Evolutionary conservation across 23 tunicate genomes (phyloP), one percentile per base, ranked within the genome.

Genomic region (Halocynthia roretzi): DNA sequence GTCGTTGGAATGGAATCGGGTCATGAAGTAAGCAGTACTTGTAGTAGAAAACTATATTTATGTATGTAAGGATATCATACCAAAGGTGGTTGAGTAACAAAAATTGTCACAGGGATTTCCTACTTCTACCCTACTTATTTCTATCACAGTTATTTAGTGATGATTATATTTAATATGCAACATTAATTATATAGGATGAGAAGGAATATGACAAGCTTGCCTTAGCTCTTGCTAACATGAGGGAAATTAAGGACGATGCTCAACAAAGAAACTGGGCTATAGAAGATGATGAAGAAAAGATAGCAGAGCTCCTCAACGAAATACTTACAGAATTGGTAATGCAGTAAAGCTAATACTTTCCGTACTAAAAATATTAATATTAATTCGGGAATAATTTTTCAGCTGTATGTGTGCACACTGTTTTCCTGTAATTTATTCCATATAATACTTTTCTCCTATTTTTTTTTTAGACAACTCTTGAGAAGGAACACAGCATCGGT

Each of bases 221-320:
- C 0, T 67, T 92, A 23, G 92, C 88, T 0, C 70, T 92, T 44
- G 92, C 83, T 11, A 92, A 92, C 68, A 17, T 92, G 10, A 51
- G 50, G 9, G 98, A 92, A 80, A 92, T 92, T 0, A 86, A 86
- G 68, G 85, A 92, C 58, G 92, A 92, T 63, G 92, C 84, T 6
- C 98, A 92, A 60, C 92, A 92, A 63, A 82, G 90, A 52, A 92
- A 86, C 76, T 92, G 98, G 98, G 87, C 91, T 5, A 80, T 92
- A 54, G 82, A 82, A 51, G 92, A 92, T 85, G 98, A 92, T 55
- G 83, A 86, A 64, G 64, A 73, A 7, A 80, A 80, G 71, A 92
- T 92, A 15, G 56, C 68, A 14, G 85, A 50, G 50, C 83, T 92
- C 7, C 61, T 92, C 22, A 86, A 82, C 56, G 83, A 80, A 2